These are phyloP conservation scores for Creontiades dilutus DNA, from an alignment of 2,888 invertebrate species.

Conservation along the genomic window DNA sequence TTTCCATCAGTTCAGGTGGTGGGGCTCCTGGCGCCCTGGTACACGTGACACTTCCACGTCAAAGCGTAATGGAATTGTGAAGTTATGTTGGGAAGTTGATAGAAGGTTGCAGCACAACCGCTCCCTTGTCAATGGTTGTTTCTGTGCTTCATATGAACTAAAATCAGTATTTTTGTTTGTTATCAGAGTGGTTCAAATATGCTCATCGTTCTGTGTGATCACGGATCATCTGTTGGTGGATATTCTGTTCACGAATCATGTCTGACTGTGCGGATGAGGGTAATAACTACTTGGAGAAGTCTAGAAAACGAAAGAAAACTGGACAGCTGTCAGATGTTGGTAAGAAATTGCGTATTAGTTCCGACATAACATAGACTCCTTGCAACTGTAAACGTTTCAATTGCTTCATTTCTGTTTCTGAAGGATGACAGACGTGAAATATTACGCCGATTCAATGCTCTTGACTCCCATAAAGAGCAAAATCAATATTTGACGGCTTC, in stretches of 20 bases:
- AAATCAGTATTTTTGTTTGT: neutral
- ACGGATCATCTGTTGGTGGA: too few relatives aligned
- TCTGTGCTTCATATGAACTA: too few relatives aligned
- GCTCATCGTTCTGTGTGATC: conserved; percentile 35
- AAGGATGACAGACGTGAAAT: conserved; percentile 50
- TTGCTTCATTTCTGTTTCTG: conserved; percentile 44
- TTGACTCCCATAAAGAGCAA: conserved; percentile 61
- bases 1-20: too few relatives aligned
- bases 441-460: conserved; percentile 44
- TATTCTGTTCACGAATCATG: conserved; percentile 42
- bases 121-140: conserved; percentile 47
- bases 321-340: conserved; percentile 48
- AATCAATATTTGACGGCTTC: conserved; percentile 72
- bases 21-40: too few relatives aligned
- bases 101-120: conserved; percentile 16
- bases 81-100: conserved; percentile 11
- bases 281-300: conserved; percentile 33
- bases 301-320: conserved; percentile 40
- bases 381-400: conserved; percentile 48
- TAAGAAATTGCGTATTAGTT: conserved; percentile 41
- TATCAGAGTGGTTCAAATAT: neutral
- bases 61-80: conserved; percentile 10
- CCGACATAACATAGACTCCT: conserved; percentile 6
- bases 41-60: too few relatives aligned
- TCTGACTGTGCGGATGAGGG: conserved; percentile 54